A percentile compares a stretch with the other conserved stretches of the same genome.
Evolutionary conservation across 2,888 invertebrate genomes (phyloP).

Genomic region (Paralinhomoeus sp.): DNA sequence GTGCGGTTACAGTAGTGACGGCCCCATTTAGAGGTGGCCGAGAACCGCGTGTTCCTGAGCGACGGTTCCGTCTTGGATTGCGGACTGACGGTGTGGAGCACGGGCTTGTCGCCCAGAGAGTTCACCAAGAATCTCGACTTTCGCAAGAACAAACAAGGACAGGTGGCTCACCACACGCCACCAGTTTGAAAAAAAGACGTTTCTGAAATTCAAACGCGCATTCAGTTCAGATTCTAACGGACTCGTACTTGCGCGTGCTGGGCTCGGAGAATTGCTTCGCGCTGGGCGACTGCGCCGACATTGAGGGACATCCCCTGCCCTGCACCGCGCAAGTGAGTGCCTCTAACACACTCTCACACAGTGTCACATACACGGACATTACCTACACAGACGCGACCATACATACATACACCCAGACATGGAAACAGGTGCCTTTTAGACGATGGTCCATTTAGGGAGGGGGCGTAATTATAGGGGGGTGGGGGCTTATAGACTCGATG

Average conservation of each 20-base stretch:
- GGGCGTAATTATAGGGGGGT: too few relatives aligned
- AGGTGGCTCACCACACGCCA: conserved; percentile 20
- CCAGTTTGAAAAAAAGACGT: too few relatives aligned
- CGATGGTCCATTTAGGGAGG: too few relatives aligned
- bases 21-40: conserved; percentile 20
- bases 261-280: conserved; percentile 24
- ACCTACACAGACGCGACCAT: too few relatives aligned
- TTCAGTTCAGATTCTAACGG: conserved; percentile 20
- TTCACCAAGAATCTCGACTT: conserved; percentile 21
- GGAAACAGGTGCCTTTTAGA: too few relatives aligned
- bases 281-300: conserved; percentile 29
- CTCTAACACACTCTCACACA: too few relatives aligned
- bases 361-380: too few relatives aligned
- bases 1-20: too few relatives aligned
- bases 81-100: conserved; percentile 30
- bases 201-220: background rate
- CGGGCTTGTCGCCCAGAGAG: conserved; percentile 26
- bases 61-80: conserved; percentile 25
- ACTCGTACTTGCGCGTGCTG: conserved; percentile 20
- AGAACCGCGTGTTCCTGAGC: conserved; percentile 20
- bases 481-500: too few relatives aligned
- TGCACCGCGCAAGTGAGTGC: conserved; percentile 28
- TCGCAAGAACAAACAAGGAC: conserved; percentile 25
- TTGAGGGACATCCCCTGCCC: conserved; percentile 23
- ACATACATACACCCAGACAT: too few relatives aligned